A percentile compares a stretch with the other conserved stretches of the same genome.
Conservation (phyloP, 2,113 vertebrate genomes). For the Labeo rohita region DNA sequence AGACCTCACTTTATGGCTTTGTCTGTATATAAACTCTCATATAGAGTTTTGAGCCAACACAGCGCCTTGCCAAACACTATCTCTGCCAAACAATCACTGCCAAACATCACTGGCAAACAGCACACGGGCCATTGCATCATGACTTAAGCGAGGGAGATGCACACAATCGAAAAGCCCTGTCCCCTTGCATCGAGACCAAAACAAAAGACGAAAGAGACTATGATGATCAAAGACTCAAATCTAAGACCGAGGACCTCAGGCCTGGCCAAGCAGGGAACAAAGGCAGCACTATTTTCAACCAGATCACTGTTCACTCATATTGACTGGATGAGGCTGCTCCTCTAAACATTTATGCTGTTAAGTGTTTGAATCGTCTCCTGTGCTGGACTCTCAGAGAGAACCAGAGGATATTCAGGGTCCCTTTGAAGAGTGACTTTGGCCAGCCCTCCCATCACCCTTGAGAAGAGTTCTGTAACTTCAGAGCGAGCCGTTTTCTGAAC, state of each 20-base stretch:
- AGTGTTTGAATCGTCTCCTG: slow-evolving; percentile 32
- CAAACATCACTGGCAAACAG: slow-evolving; percentile 24
- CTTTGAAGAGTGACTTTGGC: slow-evolving; percentile 31
- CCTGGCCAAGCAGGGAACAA: slow-evolving; percentile 36
- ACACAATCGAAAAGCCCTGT: slow-evolving; percentile 20
- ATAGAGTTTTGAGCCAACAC: background rate
- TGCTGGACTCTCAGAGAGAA: background rate
- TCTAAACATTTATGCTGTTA: slow-evolving; percentile 29
- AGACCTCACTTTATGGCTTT: background rate
- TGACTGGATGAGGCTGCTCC: slow-evolving; percentile 6
- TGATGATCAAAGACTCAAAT: slow-evolving; percentile 34
- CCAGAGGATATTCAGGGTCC: background rate
- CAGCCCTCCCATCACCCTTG: slow-evolving; percentile 31
- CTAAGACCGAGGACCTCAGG: slow-evolving; percentile 23
- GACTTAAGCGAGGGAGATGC: slow-evolving; percentile 24
- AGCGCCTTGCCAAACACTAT: background rate
- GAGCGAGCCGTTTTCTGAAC: slow-evolving; percentile 45
- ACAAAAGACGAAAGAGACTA: slow-evolving; percentile 33
- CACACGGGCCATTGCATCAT: slow-evolving; percentile 26
- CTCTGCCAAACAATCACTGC: slow-evolving; percentile 11
- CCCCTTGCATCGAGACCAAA: slow-evolving; percentile 27
- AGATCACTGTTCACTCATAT: slow-evolving; percentile 24
- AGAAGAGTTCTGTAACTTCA: slow-evolving; percentile 49
- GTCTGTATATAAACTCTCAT: slow-evolving; percentile 21
- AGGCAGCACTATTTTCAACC: slow-evolving; percentile 35